Percentiles rank a stretch among this genome's conserved stretches.
phyloP scores from a whole-genome alignment of 2,888 invertebrate species.

The Trichacis sp. region DNA sequence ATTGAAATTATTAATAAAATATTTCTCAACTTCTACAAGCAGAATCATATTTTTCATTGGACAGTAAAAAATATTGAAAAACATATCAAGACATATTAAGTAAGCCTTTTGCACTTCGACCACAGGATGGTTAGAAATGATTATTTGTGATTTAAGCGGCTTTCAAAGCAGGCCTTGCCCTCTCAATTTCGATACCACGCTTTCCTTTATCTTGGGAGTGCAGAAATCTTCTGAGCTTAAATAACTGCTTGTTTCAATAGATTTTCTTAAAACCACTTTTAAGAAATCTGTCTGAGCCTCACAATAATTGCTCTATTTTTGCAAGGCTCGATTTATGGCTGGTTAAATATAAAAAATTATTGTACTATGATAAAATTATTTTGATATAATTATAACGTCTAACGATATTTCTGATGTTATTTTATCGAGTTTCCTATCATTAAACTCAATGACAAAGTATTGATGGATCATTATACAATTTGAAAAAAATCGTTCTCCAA shows the following conservation, averaged over 20 bases:
- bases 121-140: slow-evolving; percentile 55
- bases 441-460: too few species aligned
- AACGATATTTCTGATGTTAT: too few species aligned
- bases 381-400: too few species aligned
- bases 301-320: slow-evolving; percentile 6
- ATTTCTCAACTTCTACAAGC: too few species aligned
- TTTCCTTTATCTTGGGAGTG: slow-evolving; percentile 61
- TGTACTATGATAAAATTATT: too few species aligned
- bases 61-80: background rate
- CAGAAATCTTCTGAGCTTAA: slow-evolving; percentile 48
- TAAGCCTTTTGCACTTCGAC: slow-evolving; percentile 9
- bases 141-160: slow-evolving; percentile 56
- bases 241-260: slow-evolving; percentile 21
- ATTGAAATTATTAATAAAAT: too few species aligned
- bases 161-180: slow-evolving; percentile 45
- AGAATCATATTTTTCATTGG: too few species aligned
- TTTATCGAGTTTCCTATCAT: too few species aligned
- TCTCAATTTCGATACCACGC: slow-evolving; percentile 43
- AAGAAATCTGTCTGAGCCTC: background rate
- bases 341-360: too few species aligned
- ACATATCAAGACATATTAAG: background rate
- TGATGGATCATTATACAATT: too few species aligned
- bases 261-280: slow-evolving; percentile 11
- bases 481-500: too few species aligned
- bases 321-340: background rate